A percentile compares a stretch with the other conserved stretches of the same genome.
Conservation (phyloP, 2,113 vertebrate genomes). For the Calcarius ornatus region DNA sequence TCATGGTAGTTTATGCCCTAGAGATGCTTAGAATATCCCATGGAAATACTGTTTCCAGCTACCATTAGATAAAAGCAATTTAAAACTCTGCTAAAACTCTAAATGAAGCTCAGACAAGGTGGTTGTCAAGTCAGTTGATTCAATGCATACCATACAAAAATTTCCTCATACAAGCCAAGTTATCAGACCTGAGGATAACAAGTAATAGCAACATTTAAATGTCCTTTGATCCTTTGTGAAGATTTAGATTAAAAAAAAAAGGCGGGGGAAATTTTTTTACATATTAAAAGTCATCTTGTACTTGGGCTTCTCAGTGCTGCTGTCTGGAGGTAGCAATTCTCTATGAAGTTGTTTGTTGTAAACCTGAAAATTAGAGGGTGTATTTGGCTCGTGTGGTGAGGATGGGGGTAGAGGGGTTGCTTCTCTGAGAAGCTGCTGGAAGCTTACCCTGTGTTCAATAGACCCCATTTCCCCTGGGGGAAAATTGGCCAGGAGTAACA, state of each 20-base stretch:
- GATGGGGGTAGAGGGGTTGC: background rate
- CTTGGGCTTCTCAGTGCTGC: background rate
- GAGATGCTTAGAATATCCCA: background rate
- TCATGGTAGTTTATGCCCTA: background rate
- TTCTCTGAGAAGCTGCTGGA: background rate
- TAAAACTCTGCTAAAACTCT: background rate
- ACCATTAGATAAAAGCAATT: background rate
- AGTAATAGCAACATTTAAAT: background rate
- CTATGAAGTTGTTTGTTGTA: background rate
- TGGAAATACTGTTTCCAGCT: background rate
- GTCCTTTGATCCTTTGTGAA: background rate
- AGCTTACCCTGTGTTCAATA: background rate
- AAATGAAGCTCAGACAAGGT: background rate
- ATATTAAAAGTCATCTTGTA: background rate
- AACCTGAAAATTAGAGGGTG: background rate
- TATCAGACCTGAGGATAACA: background rate
- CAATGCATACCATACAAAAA: background rate
- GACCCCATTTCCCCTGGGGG: fast-evolving
- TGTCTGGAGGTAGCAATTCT: background rate
- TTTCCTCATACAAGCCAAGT: background rate
- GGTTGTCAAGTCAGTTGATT: background rate
- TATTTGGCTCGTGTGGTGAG: background rate
- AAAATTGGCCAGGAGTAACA: background rate
- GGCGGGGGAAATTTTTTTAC: background rate
- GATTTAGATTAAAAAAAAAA: background rate